Evolutionary conservation across 2,113 vertebrate genomes (phyloP), one percentile per base, ranked within the genome.

Genomic region (Castor canadensis): DNA sequence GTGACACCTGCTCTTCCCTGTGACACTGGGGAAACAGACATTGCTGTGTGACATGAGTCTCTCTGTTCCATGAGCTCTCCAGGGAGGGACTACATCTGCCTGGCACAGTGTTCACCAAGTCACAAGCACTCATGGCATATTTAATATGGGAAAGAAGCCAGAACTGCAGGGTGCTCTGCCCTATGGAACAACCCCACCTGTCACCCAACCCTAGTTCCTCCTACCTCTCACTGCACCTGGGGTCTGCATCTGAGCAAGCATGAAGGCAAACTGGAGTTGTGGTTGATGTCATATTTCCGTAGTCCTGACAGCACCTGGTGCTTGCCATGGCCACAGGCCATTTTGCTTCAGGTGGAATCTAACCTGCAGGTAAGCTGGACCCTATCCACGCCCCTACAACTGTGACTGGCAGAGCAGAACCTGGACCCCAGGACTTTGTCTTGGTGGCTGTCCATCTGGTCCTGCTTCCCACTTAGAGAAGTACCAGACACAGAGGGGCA

Each of bases 1-100:
- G 64, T 40, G 20, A 30, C 4, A 28, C 8, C 9, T 1, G 6
- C 1, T 43, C 43, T n/a, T 6, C 11, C 28, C 45, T 9, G 0
- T 2, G 60, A 66, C 20, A 38, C 22, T 7, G 15, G 6, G 52
- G 30, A 93, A 13, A 8, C 7, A 17, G 64, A 47, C 15, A 52
- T 52, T 52, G 52, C 52, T 52, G 9, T 52, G 40, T 28, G 26
- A 72, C 35, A 9, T 3, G 3, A 28, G 9, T 32, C 52, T 76
- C 20, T 3, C 40, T 72, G 69, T n/a, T 8, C 69, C 69, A 40
- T 15, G 69, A 24, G n/a, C n/a, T 20, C 67, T 40, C 16, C n/a
- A 71, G 17, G 6, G 13, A 20, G 67, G 67, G 67, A 40, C n/a
- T 28, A 9, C 3, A 9, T 71, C 38, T 13, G 24, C 40, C 69